These are phyloP conservation scores for Lypha dubia DNA, from an alignment of 2,888 invertebrate genomes.

Conservation along the genomic window DNA sequence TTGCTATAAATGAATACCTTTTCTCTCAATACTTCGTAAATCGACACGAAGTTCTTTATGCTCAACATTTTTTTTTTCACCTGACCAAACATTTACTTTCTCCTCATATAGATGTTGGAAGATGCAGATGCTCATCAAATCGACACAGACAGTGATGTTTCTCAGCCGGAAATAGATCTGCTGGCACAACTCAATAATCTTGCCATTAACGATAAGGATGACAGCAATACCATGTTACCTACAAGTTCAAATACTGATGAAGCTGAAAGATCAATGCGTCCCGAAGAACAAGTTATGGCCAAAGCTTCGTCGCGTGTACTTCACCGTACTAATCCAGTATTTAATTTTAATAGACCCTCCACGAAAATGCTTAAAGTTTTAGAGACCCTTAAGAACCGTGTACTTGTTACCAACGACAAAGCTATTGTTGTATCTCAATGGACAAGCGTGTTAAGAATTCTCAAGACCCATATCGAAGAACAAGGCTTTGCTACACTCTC, in stretches of 20 bases:
- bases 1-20: background rate
- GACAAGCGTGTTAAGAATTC: constrained; percentile 91
- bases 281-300: constrained; percentile 83
- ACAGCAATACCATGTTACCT: constrained; percentile 46
- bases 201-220: constrained; percentile 83
- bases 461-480: constrained; percentile 86
- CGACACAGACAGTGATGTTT: constrained; percentile 79
- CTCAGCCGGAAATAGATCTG: constrained; percentile 85
- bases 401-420: constrained; percentile 86
- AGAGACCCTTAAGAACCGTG: constrained; percentile 85
- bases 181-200: constrained; percentile 87
- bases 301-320: constrained; percentile 87
- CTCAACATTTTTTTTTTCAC: too few relatives aligned
- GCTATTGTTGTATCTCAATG: constrained; percentile 96
- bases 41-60: background rate
- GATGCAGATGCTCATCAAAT: constrained; percentile 79
- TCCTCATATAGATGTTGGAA: constrained; percentile 84
- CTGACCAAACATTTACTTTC: background rate
- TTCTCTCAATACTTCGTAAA: background rate
- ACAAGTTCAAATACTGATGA: constrained; percentile 44
- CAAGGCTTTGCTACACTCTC: constrained; percentile 85
- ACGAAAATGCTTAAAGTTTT: constrained; percentile 87
- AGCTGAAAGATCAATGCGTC: constrained; percentile 54
- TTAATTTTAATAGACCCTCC: constrained; percentile 85
- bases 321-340: constrained; percentile 89